Base-by-base conservation (phyloP, 2,113 vertebrate genomes). In the Macroglossus sobrinus region DNA sequence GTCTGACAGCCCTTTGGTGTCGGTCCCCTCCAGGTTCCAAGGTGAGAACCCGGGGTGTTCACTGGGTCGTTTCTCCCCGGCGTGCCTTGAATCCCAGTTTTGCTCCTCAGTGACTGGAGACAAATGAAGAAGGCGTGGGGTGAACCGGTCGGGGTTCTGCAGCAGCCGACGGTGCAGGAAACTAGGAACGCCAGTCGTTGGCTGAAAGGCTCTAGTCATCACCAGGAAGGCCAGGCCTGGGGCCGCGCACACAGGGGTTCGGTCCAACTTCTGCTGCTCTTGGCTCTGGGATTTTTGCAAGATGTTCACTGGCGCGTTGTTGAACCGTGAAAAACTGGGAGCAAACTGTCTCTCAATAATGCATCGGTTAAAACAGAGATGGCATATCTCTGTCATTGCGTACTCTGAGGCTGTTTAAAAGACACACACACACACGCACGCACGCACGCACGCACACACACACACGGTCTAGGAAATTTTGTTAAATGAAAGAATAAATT, bases 161-260 rank as follows among this genome's bases (percentile, higher is more conserved):
- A 21, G 69, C 33, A 21, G 14, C 45, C 14, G 45, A 26, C 4
- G 35, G 21, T 28, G 22, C 13, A n/a, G 5, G 53, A 18, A 35
- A 21, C 43, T 12, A 21, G 43, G 12, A 3, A 24, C 50, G 1
- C 19, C 2, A 4, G 38, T 13, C 19, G 1, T 15, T 75, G 2
- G 26, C 45, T 45, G 8, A 38, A 16, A 24, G 22, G 14, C 35
- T 24, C 64, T 30, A 5, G 1, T 12, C 28, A 71, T 9, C 8
- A 7, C 3, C 1, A 2, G 5, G 35, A 50, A 35, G 33, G 13
- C 26, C 66, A 38, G 47, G 40, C 13, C 47, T 12, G 35, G 10
- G 14, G 38, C 33, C 18, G 7, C 14, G 30, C 14, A 64, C 26
- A 35, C 12, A 4, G 4, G 10, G 19, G 40, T 38, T 9, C 21